Conservation (phyloP, 2,888 invertebrate genomes). For the Dolichomitus sp. region DNA sequence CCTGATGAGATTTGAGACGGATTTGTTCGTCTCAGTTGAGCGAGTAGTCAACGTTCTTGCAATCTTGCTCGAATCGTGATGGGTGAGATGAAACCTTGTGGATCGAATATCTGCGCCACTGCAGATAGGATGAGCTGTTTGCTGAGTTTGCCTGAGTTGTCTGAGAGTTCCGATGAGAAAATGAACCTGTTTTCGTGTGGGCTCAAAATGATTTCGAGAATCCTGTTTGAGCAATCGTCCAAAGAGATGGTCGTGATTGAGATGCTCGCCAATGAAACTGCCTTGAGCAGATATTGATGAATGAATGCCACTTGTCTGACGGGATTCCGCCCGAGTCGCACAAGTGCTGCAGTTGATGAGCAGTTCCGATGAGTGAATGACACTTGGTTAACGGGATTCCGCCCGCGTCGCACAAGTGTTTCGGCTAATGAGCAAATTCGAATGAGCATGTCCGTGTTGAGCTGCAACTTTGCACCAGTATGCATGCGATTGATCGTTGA, state of each 20-base stretch:
- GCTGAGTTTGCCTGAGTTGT: background rate
- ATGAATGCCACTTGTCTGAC: background rate
- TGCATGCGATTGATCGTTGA: slow-evolving; percentile 28
- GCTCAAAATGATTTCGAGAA: slow-evolving; percentile 39
- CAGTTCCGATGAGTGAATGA: background rate
- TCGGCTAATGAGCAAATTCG: slow-evolving; percentile 34
- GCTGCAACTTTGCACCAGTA: background rate
- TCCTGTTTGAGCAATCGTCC: slow-evolving; percentile 42
- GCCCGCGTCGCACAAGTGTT: slow-evolving; percentile 55
- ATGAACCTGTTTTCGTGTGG: background rate
- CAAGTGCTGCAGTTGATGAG: no score
- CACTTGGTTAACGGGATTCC: slow-evolving; percentile 52
- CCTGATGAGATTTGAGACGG: background rate
- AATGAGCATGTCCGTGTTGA: slow-evolving; percentile 26
- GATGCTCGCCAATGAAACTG: slow-evolving; percentile 11
- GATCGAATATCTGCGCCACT: slow-evolving; percentile 57
- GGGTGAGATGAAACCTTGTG: slow-evolving; percentile 59
- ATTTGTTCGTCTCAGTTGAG: slow-evolving; percentile 64
- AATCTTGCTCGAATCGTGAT: slow-evolving; percentile 48
- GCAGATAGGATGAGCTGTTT: slow-evolving; percentile 35
- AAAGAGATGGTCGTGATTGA: slow-evolving; percentile 22
- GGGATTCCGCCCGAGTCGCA: no score
- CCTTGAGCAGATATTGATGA: background rate
- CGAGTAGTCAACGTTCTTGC: slow-evolving; percentile 51
- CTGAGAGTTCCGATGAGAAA: slow-evolving; percentile 15